Base-by-base conservation (phyloP, 2,888 invertebrate species). In the Pyrocoelia pectoralis region DNA sequence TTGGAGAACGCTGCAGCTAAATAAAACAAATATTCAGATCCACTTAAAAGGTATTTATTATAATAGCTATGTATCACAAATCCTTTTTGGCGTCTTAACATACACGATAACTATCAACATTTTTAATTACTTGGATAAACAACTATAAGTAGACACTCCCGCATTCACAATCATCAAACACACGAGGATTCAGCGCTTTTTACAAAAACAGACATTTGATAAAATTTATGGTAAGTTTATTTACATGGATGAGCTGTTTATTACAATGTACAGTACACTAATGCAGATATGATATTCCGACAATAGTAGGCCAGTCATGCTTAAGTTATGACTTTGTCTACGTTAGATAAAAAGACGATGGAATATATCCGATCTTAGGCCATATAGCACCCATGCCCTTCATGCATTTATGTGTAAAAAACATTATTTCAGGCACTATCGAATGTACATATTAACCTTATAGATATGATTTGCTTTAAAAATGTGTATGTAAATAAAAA, bases 31-130 rank as follows among this genome's bases (percentile, higher is more conserved):
- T 66, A 68, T 29, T 53, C 29, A 48, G 28, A 70, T 77, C 75
- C 78, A 77, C 76, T 72, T 72, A 71, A 68, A 70, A 71, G 69
- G 65, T 78, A 78, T 80, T 79, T 79, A 80, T 87, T 81, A 80
- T 80, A 87, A 87, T 87, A 87, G 85, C 86, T 87, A 86, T 87
- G 82, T 87, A 88, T 88, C 88, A 88, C 88, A 88, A 87, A 87
- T 87, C 87, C 86, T 87, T 87, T 87, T 88, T 87, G 87, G 87
- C 86, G 85, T 86, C 85, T 80, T 79, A 85, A 86, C 87, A 87
- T 86, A 86, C 87, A 87, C 86, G 81, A 86, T 85, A 85, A 83
- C 85, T 84, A 72, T 76, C 76, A 78, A 78, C 77, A 79, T 77
- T 69, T 69, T 76, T 75, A 73, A 75, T 74, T 77, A 77, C 74